Percentiles rank a stretch among this genome's conserved stretches.
These are phyloP conservation scores for Globodera rostochiensis DNA, from an alignment of 1,140 invertebrate species.

Conservation along the genomic window DNA sequence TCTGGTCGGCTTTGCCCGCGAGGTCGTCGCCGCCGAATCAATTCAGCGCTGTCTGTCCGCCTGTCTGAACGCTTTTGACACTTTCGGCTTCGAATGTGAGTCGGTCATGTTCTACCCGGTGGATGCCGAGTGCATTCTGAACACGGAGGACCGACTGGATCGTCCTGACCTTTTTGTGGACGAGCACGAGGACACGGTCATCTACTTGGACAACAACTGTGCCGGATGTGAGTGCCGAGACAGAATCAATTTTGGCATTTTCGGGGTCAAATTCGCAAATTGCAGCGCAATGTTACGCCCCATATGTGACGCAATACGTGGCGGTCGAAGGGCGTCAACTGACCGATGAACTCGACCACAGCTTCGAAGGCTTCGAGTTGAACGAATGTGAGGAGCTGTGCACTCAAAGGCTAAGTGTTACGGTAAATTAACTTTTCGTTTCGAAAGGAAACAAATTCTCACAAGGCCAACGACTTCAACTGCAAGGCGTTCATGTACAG, in stretches of 20 bases:
- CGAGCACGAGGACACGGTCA: constrained; percentile 62
- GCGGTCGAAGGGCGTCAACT: constrained; percentile 64
- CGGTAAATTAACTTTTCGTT: constrained; percentile 28
- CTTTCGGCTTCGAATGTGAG: constrained; percentile 65
- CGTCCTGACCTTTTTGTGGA: constrained; percentile 65
- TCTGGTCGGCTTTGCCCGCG: constrained; percentile 63
- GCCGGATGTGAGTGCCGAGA: constrained; percentile 53
- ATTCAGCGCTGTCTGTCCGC: constrained; percentile 55
- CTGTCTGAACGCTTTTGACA: constrained; percentile 65
- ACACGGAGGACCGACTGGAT: constrained; percentile 65
- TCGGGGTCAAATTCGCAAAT: constrained; percentile 12
- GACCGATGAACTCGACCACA: constrained; percentile 58
- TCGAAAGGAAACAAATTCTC: constrained; percentile 2
- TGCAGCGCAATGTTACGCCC: constrained; percentile 65
- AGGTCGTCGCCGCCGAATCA: constrained; percentile 61
- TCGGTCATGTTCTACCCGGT: constrained; percentile 57
- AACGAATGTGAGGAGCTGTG: constrained; percentile 62
- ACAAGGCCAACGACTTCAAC: constrained; percentile 63
- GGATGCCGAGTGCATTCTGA: constrained; percentile 62
- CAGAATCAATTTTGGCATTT: not conserved
- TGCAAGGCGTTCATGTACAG: constrained; percentile 66
- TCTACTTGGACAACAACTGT: constrained; percentile 66
- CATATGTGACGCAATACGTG: constrained; percentile 65
- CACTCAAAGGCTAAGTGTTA: constrained; percentile 58
- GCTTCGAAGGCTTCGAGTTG: constrained; percentile 55